Evolutionary conservation across 2,113 vertebrate genomes (phyloP), one percentile per base, ranked within the genome.

Genomic region (Periophthalmodon schlosseri): DNA sequence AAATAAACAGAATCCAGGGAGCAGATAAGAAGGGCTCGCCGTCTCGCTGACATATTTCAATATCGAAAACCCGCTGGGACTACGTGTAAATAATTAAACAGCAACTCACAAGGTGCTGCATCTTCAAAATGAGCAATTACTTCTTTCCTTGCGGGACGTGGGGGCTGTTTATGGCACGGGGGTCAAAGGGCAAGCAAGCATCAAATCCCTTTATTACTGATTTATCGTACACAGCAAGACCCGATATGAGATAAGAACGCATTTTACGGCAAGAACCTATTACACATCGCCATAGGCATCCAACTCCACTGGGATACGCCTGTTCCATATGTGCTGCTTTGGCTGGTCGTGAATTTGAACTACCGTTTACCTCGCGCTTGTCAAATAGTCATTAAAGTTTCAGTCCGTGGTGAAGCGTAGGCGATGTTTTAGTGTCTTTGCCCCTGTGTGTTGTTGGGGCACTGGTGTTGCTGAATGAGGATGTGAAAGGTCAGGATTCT

Each of bases 91-190:
- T 97, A 95, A 96, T 97, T 95, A 95, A 97, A 93, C 93, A 94
- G 94, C 85, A 93, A 94, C 93, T 94, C 93, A 91, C 93, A 86
- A 95, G 94, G 93, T 92, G 88, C 90, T 91, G 93, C 93, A 92
- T 94, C 90, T 94, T 94, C 95, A 95, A 95, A 97, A 96, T 95
- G 94, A 95, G 94, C 94, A 96, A 97, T 97, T 95, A 94, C 91
- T 91, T 92, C 92, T 72, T 73, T 82, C 88, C 96, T 93, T 91
- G 54, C 91, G 95, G 94, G 94, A 96, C 68, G 34, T 60, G 33
- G 76, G 28, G 83, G 90, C 75, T 91, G 92, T 95, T 96, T 95
- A 95, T 85, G 89, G 93, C 75, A 78, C 77, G 73, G 89, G 20
- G 90, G 88, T 90, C 86, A 91, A 78, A 92, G 90, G 86, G 80